Base-by-base conservation (phyloP, 1,140 invertebrate species). In the Ooceraea biroi region DNA sequence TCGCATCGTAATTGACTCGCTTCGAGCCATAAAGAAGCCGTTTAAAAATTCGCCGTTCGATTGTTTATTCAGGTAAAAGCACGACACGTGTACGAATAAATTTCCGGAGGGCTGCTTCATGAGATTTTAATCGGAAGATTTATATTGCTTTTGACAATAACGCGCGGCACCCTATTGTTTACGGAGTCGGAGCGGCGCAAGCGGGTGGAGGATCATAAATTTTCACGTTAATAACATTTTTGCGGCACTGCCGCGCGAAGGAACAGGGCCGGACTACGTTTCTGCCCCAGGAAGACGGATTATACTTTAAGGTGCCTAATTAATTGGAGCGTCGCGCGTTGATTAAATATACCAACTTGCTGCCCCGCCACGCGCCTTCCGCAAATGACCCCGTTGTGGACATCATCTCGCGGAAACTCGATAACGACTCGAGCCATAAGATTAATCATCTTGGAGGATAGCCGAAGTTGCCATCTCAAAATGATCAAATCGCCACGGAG, bases 231-330 rank as follows among this genome's bases (percentile, higher is more conserved):
- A 69, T 71, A 57, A 80, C n/a, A 80, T 80, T 58, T 80, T 80
- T 77, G 14, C 36, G 48, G 61, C 12, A 19, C 7, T 22, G 25
- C 52, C 52, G 0, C 14, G 30, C 17, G 30, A 60, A 27, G 22
- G 19, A 19, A 41, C n/a, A 19, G 11, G n/a, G 44, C 19, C n/a
- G n/a, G n/a, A n/a, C 36, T 36, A 41, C 10, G 11, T 52, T 71
- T 22, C 52, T 48, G 30, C 44, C 63, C 36, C 36, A 19, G 44
- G 12, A 84, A 84, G 58, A 88, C 69, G 83, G 63, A 89, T 90
- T 85, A 85, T 88, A 73, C 83, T 86, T 85, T 86, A 90, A 89
- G 82, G 66, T 60, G 83, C 52, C 82, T 88, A 88, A 90, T 91
- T 90, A 89, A 91, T 91, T 80, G 69, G 36, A 2, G 71, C 80